phyloP scores from a whole-genome alignment of 1,140 invertebrate genomes.

The Drosophila ananassae region DNA sequence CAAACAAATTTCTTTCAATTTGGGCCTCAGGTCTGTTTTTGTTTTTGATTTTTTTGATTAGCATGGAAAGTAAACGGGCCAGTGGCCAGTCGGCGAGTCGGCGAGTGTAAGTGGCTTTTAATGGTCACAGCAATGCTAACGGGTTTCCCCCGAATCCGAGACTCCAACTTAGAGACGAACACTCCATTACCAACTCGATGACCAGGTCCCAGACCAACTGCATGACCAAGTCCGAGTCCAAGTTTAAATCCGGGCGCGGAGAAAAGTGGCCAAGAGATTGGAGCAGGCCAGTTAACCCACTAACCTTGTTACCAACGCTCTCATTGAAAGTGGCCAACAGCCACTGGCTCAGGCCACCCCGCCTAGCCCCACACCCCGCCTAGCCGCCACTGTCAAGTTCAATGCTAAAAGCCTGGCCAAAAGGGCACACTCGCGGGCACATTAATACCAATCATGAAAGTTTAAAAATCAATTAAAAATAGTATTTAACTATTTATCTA shows the following conservation, averaged over 20 bases:
- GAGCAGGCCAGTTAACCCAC: slow-evolving; percentile 70
- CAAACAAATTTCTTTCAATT: slow-evolving; percentile 56
- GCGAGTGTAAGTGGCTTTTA: slow-evolving; percentile 61
- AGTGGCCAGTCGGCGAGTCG: not conserved
- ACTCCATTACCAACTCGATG: slow-evolving; percentile 1
- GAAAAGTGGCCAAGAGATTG: slow-evolving; percentile 4
- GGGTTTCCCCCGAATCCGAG: slow-evolving; percentile 41
- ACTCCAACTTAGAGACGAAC: slow-evolving; percentile 4
- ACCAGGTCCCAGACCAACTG: not conserved
- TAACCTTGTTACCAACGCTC: slow-evolving; percentile 68
- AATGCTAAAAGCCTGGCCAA: slow-evolving; percentile 48
- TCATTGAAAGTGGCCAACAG: slow-evolving; percentile 48
- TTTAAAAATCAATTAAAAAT: too few species aligned
- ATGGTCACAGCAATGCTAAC: slow-evolving; percentile 53
- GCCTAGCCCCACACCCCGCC: slow-evolving; percentile 3
- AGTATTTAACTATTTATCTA: too few species aligned
- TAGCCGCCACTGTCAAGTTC: slow-evolving; percentile 67
- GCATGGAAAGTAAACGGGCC: slow-evolving; percentile 67
- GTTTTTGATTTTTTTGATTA: slow-evolving; percentile 35
- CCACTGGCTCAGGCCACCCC: slow-evolving; percentile 10
- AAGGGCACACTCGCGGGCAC: slow-evolving; percentile 5
- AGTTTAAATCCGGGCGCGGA: not conserved
- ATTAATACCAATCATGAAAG: too few species aligned
- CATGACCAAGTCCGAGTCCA: not conserved
- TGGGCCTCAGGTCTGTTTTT: slow-evolving; percentile 18